Conservation (phyloP, 2,797 vertebrate species). For the Denticeps clupeoides region DNA sequence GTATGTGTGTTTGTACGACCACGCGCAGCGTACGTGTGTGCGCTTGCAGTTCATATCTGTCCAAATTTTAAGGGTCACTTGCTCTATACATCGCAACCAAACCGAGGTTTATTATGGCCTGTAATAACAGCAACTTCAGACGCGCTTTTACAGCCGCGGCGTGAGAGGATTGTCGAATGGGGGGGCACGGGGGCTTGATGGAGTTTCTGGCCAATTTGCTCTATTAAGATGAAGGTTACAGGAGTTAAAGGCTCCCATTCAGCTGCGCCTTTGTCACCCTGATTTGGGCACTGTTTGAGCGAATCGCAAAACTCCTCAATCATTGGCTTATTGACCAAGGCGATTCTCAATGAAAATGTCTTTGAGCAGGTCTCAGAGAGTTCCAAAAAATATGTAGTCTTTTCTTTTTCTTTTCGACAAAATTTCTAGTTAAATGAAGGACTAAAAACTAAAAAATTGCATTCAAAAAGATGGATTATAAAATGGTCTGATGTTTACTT, state of each 20-base stretch:
- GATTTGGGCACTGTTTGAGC: neutral
- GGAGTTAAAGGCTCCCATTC: conserved; percentile 25
- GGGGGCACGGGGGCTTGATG: conserved; percentile 1
- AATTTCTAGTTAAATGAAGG: too few relatives aligned
- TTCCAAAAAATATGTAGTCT: too few relatives aligned
- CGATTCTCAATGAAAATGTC: too few relatives aligned
- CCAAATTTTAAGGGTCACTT: neutral
- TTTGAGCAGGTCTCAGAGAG: too few relatives aligned
- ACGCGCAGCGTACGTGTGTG: too few relatives aligned
- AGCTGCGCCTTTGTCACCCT: conserved; percentile 14
- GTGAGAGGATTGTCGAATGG: neutral
- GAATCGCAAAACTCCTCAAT: too few relatives aligned
- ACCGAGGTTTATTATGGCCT: neutral
- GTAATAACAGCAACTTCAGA: neutral
- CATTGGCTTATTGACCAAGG: too few relatives aligned
- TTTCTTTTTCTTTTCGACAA: too few relatives aligned
- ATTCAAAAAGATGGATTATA: too few relatives aligned
- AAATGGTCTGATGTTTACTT: too few relatives aligned
- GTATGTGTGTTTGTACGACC: too few relatives aligned
- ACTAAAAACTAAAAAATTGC: too few relatives aligned
- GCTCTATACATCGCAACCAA: neutral
- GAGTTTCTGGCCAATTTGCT: conserved; percentile 35
- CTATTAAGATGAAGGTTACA: conserved; percentile 25
- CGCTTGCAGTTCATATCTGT: neutral
- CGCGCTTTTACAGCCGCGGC: neutral